phyloP scores from a whole-genome alignment of 2,797 vertebrate species.

The Sylvilagus floridanus region DNA sequence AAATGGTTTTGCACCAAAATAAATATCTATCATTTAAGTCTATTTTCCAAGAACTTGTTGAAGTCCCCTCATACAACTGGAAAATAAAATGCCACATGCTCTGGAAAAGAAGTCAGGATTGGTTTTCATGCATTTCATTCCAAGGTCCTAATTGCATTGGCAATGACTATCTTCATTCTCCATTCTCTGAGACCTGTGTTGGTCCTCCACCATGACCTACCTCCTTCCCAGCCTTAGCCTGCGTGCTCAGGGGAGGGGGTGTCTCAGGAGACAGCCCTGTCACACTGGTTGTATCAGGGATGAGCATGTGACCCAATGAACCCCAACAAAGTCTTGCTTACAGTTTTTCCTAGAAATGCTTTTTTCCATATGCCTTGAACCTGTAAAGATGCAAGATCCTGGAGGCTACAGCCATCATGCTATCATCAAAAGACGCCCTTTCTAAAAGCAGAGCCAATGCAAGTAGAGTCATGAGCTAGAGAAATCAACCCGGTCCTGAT shows the following conservation, averaged over 20 bases:
- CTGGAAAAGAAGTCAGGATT: slow-evolving; percentile 17
- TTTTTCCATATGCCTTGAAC: neutral
- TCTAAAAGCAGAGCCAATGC: neutral
- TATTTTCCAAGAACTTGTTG: no score
- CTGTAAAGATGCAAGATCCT: neutral
- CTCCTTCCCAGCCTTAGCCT: neutral
- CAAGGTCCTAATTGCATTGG: neutral
- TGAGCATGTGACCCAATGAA: neutral
- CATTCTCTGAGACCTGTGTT: neutral
- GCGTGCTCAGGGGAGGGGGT: neutral
- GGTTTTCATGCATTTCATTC: neutral
- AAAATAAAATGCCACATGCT: neutral
- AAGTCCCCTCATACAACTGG: no score
- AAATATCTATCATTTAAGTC: no score
- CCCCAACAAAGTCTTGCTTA: neutral
- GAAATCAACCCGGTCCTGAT: neutral
- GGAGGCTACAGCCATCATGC: neutral
- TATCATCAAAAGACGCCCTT: neutral
- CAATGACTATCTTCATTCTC: neutral
- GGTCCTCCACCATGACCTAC: neutral
- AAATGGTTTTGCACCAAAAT: no score
- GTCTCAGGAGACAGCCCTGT: neutral
- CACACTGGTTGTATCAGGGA: neutral
- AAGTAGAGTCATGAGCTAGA: neutral
- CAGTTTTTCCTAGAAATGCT: neutral